phyloP scores from a whole-genome alignment of 2,888 invertebrate species.

The Catocala fraxini region DNA sequence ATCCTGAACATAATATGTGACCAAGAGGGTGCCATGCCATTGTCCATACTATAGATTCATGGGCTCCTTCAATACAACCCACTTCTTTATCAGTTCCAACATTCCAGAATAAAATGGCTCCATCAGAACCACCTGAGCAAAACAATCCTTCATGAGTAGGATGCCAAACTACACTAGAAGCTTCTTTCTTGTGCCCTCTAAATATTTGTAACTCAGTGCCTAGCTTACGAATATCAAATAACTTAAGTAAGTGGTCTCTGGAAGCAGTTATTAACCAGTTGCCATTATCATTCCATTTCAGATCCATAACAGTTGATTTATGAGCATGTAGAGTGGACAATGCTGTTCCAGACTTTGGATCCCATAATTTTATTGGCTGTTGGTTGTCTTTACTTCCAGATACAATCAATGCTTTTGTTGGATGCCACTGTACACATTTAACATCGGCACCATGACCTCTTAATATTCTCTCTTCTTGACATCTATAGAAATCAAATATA shows the following conservation, averaged over 20 bases:
- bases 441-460: conserved; percentile 99
- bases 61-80: conserved; percentile 99
- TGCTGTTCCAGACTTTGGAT: conserved; percentile 98
- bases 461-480: conserved; percentile 97
- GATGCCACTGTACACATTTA: conserved; percentile 99
- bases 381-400: conserved; percentile 99
- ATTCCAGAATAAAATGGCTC: conserved; percentile 99
- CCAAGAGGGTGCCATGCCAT: conserved; percentile 99
- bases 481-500: conserved; percentile 99
- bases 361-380: conserved; percentile 99
- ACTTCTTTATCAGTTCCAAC: conserved; percentile 99
- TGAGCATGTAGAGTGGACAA: conserved; percentile 99
- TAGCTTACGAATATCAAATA: conserved; percentile 99
- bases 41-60: conserved; percentile 99
- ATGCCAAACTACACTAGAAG: conserved; percentile 99
- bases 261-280: conserved; percentile 99
- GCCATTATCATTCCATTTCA: conserved; percentile 99
- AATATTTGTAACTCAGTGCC: conserved; percentile 98
- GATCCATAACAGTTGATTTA: conserved; percentile 99
- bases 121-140: conserved; percentile 99
- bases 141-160: conserved; percentile 99
- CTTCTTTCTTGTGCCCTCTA: conserved; percentile 99
- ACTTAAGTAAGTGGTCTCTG: conserved; percentile 97
- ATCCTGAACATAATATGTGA: conserved; percentile 99
- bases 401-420: conserved; percentile 98